Base-by-base conservation (phyloP, 1,140 invertebrate species). In the Acromyrmex charruanus region DNA sequence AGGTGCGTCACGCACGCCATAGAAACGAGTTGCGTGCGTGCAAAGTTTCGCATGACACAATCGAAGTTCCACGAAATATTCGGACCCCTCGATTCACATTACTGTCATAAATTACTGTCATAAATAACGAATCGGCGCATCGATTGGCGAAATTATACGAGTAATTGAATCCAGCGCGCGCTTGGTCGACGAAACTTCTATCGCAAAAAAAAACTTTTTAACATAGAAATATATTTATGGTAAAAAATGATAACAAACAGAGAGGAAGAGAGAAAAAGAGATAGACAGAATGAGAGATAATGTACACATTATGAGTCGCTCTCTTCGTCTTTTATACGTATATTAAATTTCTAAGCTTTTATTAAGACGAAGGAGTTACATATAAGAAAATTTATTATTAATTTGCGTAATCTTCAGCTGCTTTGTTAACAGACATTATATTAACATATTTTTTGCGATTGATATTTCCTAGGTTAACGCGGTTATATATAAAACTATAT, bases 1-100 rank as follows among this genome's bases (percentile, higher is more conserved):
- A 82, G 58, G 69, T 84, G 80, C 69, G 69, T 84, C 80, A 75
- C 80, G 80, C 80, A 81, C 21, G 53, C 9, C 35, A 35, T 61
- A 28, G 55, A 71, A 25, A 59, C 25, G 12, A 31, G 2, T 75
- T 84, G 80, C 69, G 69, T 61, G 77, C 28, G 14, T 39, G 39
- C 39, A 39, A 39, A 61, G n/a, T 74, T 44, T 44, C 53, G 55
- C 80, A 49, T 69, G 68, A 49, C n/a, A 61, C 31, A 68, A 16
- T 66, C 44, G 7, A 18, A 31, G 14, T 75, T 84, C 55, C 39
- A 31, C 28, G 69, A 75, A 84, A 84, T 28, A 51, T 61, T 63
- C 31, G 25, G 58, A 35, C 25, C 69, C 25, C 80, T n/a, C 21
- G 12, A 39, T 58, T 61, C n/a, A 14, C 39, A n/a, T 58, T 31